Evolutionary conservation across 2,797 vertebrate species (phyloP).

Genomic region (Molossus molossus): DNA sequence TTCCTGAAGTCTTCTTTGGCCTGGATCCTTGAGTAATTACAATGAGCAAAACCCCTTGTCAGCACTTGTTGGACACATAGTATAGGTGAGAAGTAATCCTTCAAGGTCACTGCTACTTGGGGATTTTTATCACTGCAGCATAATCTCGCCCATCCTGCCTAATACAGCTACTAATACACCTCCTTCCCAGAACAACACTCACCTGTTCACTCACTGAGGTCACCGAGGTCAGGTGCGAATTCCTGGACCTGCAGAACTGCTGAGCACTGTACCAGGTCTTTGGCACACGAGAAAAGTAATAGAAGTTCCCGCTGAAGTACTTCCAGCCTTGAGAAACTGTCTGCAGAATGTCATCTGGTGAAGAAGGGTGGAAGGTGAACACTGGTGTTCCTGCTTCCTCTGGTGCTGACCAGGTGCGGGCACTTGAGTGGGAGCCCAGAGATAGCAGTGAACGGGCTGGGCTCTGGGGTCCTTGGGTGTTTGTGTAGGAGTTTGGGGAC

Average conservation of each 20-base stretch:
- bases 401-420: neutral
- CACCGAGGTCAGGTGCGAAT: slow-evolving; percentile 80
- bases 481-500: neutral
- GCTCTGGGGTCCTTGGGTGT: neutral
- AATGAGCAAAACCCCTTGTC: neutral
- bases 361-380: slow-evolving; percentile 1
- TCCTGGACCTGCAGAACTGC: slow-evolving; percentile 66
- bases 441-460: neutral
- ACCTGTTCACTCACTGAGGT: slow-evolving; percentile 82
- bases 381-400: neutral
- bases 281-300: slow-evolving; percentile 61
- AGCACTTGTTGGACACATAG: neutral
- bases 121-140: neutral
- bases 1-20: neutral
- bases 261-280: slow-evolving; percentile 82
- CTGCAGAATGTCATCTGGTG: slow-evolving; percentile 71
- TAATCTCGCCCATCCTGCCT: neutral
- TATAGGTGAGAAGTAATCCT: neutral
- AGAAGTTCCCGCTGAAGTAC: slow-evolving; percentile 74
- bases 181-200: neutral
- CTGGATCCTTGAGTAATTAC: neutral
- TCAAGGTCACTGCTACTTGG: neutral
- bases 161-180: neutral
- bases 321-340: slow-evolving; percentile 78
- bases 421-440: neutral